Base-by-base conservation (phyloP, 1,140 invertebrate species). In the Hylyphantes graminicola region DNA sequence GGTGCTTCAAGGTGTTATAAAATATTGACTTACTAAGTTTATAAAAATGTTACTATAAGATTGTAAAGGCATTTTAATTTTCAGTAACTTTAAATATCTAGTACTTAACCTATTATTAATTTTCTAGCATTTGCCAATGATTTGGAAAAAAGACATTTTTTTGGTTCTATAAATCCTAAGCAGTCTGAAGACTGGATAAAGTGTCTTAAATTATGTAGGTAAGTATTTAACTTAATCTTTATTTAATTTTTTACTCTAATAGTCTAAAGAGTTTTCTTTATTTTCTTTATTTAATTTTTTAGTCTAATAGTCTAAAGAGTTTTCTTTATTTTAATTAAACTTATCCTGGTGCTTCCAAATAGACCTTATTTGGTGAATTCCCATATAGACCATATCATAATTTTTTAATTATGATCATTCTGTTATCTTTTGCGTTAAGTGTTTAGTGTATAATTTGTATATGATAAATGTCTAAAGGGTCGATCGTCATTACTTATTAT, bases 51-150 rank as follows among this genome's bases (percentile, higher is more conserved):
- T 35, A 35, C 35, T 35, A 35, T 35, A 35, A 35, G 35, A 35
- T 2, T 35, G 35, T 35, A 35, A 35, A 35, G 35, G 35, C 35
- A 35, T 35, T 5, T 35, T 35, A 35, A 35, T 35, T 35, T 35
- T 35, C 35, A 35, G 1, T 35, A 5, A 35, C 1, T 35, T 35
- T 35, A 35, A 35, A 35, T 5, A 35, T 35, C 35, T 35, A 35
- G 35, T 35, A 35, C 5, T 75, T 21, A 72, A 51, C 4, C 51
- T 13, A 74, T 5, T 74, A 17, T 59, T 59, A 51, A 11, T n/a
- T 57, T 81, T 53, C 13, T 11, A 81, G 67, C 78, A 10, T 81
- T 61, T 70, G 65, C 48, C 64, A 81, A 81, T 59, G 65, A 81
- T 81, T 72, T 72, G 50, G 65, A 72, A 68, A 78, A 50, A 55